Percentiles rank a stretch among this genome's conserved stretches.
Evolutionary conservation across 2,113 vertebrate genomes (phyloP).

Genomic region (Plecotus auritus): DNA sequence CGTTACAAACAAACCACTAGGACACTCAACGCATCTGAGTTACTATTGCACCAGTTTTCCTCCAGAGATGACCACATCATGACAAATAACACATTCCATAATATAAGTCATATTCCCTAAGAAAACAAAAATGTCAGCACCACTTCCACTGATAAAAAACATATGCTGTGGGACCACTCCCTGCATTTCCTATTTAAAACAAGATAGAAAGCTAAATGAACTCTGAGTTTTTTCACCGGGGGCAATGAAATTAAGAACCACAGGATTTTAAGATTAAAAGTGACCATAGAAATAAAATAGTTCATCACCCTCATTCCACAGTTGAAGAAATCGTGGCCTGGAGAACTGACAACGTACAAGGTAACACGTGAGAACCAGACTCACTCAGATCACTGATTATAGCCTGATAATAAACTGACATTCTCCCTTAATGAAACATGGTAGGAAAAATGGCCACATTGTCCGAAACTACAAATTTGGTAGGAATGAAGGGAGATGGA

Average conservation of each 20-base stretch:
- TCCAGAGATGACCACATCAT: neutral
- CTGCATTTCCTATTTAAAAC: neutral
- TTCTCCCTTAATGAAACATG: neutral
- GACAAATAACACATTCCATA: neutral
- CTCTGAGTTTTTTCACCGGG: neutral
- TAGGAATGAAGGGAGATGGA: neutral
- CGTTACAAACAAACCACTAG: neutral
- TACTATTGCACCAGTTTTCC: neutral
- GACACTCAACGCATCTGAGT: neutral
- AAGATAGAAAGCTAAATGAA: neutral
- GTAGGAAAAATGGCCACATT: conserved; percentile 21
- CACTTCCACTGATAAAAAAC: neutral
- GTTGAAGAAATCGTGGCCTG: neutral
- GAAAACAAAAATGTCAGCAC: neutral
- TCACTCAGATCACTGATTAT: neutral
- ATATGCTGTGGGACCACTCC: neutral
- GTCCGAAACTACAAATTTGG: neutral
- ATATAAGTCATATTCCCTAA: neutral
- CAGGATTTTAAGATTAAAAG: neutral
- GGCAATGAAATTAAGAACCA: neutral
- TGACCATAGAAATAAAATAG: neutral
- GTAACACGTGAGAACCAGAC: neutral
- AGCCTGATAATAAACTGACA: neutral
- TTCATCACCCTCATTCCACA: neutral
- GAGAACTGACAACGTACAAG: neutral